A percentile compares a stretch with the other conserved stretches of the same genome.
These are phyloP conservation scores for Macrocentrus cingulum DNA, from an alignment of 1,140 invertebrate genomes.

Conservation along the genomic window DNA sequence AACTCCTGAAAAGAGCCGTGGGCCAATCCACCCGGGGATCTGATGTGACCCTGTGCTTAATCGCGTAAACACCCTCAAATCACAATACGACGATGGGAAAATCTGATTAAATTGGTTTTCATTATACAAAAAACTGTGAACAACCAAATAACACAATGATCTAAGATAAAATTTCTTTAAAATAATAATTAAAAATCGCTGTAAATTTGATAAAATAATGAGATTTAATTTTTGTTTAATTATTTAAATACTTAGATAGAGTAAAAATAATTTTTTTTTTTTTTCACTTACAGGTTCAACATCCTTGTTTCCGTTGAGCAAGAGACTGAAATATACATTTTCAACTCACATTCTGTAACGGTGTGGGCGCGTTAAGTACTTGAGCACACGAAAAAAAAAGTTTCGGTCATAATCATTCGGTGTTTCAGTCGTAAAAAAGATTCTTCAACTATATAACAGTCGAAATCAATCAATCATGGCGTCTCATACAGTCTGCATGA, in stretches of 20 bases:
- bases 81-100: not conserved
- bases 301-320: too few relatives aligned
- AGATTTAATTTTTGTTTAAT: too few relatives aligned
- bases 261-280: too few relatives aligned
- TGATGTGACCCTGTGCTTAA: conserved; percentile 1
- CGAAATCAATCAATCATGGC: not conserved
- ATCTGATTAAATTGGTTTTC: not conserved
- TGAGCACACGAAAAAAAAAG: conserved; percentile 32
- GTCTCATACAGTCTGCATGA: not conserved
- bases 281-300: conserved; percentile 9
- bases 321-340: not conserved
- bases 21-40: not conserved
- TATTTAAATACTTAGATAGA: too few relatives aligned
- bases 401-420: conserved; percentile 31
- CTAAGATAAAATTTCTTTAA: too few relatives aligned
- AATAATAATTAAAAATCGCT: too few relatives aligned
- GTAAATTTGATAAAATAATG: too few relatives aligned
- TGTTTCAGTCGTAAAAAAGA: conserved; percentile 3
- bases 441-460: not conserved
- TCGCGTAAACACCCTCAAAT: conserved; percentile 7
- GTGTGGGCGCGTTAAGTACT: conserved; percentile 21
- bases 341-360: conserved; percentile 17
- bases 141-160: too few relatives aligned
- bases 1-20: conserved; percentile 18
- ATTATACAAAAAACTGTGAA: not conserved